These are phyloP conservation scores for Neodontobutis hainanensis DNA, from an alignment of 2,113 vertebrate genomes.

Conservation along the genomic window DNA sequence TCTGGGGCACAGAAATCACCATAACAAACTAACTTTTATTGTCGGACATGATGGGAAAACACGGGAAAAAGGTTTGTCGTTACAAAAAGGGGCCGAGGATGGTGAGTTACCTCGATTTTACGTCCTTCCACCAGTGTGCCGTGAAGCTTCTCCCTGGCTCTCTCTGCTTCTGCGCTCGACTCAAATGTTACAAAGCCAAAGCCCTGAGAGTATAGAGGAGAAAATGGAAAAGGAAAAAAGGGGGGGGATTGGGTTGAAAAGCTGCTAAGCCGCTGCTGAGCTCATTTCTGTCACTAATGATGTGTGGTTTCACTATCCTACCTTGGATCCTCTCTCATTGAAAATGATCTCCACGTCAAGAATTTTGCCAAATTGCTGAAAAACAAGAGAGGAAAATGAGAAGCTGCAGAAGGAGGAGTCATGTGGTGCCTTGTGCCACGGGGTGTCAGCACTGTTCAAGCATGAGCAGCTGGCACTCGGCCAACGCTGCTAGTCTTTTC, in stretches of 20 bases:
- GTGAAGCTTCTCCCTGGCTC: slow-evolving; percentile 97
- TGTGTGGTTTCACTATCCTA: slow-evolving; percentile 69
- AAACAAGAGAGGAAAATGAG: slow-evolving; percentile 33
- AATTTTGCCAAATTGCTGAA: slow-evolving; percentile 99
- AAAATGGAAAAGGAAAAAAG: slow-evolving; percentile 1
- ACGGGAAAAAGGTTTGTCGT: slow-evolving; percentile 55
- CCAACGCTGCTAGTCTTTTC: slow-evolving; percentile 45
- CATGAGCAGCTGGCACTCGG: slow-evolving; percentile 42
- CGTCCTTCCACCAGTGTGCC: slow-evolving; percentile 99
- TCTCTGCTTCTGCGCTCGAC: slow-evolving; percentile 95
- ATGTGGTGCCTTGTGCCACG: slow-evolving; percentile 52
- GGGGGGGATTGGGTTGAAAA: not conserved
- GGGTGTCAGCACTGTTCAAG: slow-evolving; percentile 72
- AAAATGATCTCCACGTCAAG: slow-evolving; percentile 99
- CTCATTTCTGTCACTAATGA: not conserved
- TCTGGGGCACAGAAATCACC: slow-evolving; percentile 42
- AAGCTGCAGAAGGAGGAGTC: slow-evolving; percentile 16
- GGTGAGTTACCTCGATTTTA: slow-evolving; percentile 93
- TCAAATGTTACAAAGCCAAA: slow-evolving; percentile 99
- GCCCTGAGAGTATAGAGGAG: slow-evolving; percentile 81
- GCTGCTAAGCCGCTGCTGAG: slow-evolving; percentile 6
- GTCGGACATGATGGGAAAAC: slow-evolving; percentile 58
- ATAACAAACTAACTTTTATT: slow-evolving; percentile 56
- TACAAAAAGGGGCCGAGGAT: slow-evolving; percentile 13
- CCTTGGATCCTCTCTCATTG: slow-evolving; percentile 99